Evolutionary conservation across 1,140 invertebrate genomes (phyloP).

Genomic region (Argopecten irradians): DNA sequence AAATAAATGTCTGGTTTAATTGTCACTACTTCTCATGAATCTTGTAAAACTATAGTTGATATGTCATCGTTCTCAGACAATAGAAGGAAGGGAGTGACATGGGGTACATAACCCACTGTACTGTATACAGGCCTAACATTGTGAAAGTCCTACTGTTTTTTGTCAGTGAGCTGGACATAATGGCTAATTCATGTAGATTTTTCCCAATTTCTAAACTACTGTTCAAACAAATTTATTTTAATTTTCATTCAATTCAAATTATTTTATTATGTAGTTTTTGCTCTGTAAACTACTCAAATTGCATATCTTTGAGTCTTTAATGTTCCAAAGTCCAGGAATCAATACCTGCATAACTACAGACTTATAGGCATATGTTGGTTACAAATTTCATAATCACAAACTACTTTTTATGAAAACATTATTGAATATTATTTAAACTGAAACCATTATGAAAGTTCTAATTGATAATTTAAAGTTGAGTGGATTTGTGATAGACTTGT

Average conservation of each 20-base stretch:
- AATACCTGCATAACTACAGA: not conserved
- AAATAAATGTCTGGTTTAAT: constrained; percentile 6
- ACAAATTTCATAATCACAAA: too few relatives aligned
- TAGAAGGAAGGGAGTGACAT: too few relatives aligned
- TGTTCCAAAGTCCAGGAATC: not conserved
- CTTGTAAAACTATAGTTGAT: not conserved
- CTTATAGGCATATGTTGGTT: too few relatives aligned
- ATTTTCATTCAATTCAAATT: not conserved
- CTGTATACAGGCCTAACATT: not conserved
- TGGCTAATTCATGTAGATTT: constrained; percentile 4
- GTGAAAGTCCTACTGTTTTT: not conserved
- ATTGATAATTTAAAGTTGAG: not conserved
- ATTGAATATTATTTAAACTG: not conserved
- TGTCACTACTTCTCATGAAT: not conserved
- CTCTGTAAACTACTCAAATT: not conserved
- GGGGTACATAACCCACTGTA: not conserved
- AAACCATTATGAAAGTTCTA: not conserved
- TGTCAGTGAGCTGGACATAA: not conserved
- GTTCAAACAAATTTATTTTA: constrained; percentile 5
- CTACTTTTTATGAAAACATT: too few relatives aligned
- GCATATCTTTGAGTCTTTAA: not conserved
- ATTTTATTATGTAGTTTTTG: not conserved
- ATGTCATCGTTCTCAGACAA: not conserved
- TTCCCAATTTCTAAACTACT: not conserved
- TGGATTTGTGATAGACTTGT: not conserved